Evolutionary conservation across 1,140 invertebrate species (phyloP), one percentile per base, ranked within the genome.

Genomic region (Globodera ellingtonae): DNA sequence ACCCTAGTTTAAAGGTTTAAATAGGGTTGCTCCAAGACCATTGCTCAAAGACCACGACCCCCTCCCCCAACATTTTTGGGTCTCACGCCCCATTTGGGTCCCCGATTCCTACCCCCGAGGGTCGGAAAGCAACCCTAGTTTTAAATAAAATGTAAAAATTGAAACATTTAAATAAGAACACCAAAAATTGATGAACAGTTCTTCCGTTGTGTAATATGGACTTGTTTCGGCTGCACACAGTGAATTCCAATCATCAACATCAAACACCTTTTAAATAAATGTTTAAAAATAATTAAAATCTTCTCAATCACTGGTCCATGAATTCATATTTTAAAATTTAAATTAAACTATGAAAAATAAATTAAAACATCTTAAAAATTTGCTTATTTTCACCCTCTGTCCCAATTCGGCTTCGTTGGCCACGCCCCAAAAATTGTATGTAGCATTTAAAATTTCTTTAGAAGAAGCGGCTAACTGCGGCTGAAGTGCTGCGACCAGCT

Each of bases 241-340:
- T 90, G 95, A 95, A 89, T 99, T 99, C 97, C 97, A 98, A 88
- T 98, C 97, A 90, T 99, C 96, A 91, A 99, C 98, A 91, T 35
- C 35, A 2, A 35, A 35, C 35, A 35, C 35, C 35, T 35, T 35
- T 35, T 24, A 35, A 35, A 35, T 35, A 35, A 24, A 24, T 24
- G 35, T 35, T 35, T 35, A 35, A 2, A 35, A 35, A 35, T 35
- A 35, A 35, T 35, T 3, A 0, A 35, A 1, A 1, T 35, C 35
- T 35, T 35, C 0, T 35, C 35, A 35, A 3, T 35, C 35, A 35
- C 35, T 35, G 35, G 3, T 35, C 35, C 35, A 35, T 35, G 24
- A 35, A 35, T 35, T 35, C 35, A 35, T 35, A 35, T 35, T 35
- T 35, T 35, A 35, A 35, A 35, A 35, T 35, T 35, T 35, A 35